Percentiles rank a stretch among this genome's conserved stretches.
Evolutionary conservation across 1,140 invertebrate genomes (phyloP).

Genomic region (Drosophila santomea): DNA sequence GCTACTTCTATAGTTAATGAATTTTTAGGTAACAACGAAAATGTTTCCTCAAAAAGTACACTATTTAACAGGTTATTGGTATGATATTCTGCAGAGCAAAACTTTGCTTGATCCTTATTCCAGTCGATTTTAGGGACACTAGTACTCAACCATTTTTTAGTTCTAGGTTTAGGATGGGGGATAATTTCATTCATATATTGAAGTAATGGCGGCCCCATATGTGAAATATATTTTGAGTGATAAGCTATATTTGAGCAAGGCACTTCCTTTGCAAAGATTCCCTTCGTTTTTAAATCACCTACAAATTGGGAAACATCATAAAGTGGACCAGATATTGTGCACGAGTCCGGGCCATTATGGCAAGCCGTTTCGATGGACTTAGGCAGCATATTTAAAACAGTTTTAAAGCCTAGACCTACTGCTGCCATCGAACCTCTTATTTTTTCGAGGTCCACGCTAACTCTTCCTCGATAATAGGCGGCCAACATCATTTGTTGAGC

Average conservation of each 20-base stretch:
- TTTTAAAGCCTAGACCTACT: conserved; percentile 88
- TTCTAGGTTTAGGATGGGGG: conserved; percentile 89
- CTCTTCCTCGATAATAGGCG: conserved; percentile 93
- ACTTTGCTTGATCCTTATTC: conserved; percentile 88
- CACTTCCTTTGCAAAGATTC: conserved; percentile 93
- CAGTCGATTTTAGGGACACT: conserved; percentile 92
- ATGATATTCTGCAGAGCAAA: conserved; percentile 95
- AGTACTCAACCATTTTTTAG: conserved; percentile 93
- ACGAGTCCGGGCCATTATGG: conserved; percentile 93
- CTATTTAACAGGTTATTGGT: conserved; percentile 95
- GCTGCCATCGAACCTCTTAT: conserved; percentile 94
- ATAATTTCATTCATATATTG: conserved; percentile 90
- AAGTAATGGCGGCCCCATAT: conserved; percentile 90
- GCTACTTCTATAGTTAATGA: conserved; percentile 93
- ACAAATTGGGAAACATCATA: conserved; percentile 90
- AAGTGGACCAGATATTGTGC: conserved; percentile 93
- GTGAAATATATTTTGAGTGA: conserved; percentile 92
- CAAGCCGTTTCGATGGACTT: conserved; percentile 92
- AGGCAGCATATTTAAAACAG: conserved; percentile 88
- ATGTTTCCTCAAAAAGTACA: conserved; percentile 94
- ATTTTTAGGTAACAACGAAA: conserved; percentile 90
- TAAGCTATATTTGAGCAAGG: conserved; percentile 93
- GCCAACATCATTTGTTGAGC: conserved; percentile 93
- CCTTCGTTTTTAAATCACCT: conserved; percentile 88
- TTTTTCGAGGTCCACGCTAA: conserved; percentile 91